phyloP scores from a whole-genome alignment of 2,888 invertebrate genomes.

The Cerceris rybyensis region DNA sequence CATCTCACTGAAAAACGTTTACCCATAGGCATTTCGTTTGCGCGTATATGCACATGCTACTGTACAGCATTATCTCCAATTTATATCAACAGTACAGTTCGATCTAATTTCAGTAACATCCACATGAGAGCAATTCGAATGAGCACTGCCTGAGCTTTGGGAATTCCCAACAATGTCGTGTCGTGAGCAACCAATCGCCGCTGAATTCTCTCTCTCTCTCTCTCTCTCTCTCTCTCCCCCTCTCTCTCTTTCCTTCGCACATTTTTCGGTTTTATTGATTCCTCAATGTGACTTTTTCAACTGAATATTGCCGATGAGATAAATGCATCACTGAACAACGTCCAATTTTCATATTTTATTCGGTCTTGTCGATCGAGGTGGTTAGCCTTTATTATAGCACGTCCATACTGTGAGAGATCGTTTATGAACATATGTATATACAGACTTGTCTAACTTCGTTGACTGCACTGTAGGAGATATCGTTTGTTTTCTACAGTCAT shows the following conservation, averaged over 20 bases:
- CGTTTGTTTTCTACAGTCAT: no score
- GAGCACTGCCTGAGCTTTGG: constrained; percentile 70
- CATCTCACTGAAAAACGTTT: no score
- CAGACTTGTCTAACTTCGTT: no score
- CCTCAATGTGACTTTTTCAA: background rate
- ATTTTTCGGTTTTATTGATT: constrained; percentile 49
- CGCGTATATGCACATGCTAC: constrained; percentile 50
- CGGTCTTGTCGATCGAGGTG: constrained; percentile 69
- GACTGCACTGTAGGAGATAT: no score
- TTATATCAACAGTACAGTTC: constrained; percentile 79
- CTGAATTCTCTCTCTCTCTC: constrained; percentile 23
- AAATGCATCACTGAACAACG: constrained; percentile 67
- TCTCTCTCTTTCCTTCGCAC: constrained; percentile 39
- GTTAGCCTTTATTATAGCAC: constrained; percentile 71
- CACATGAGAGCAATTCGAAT: constrained; percentile 77
- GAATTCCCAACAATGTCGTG: constrained; percentile 66
- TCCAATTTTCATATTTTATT: constrained; percentile 80
- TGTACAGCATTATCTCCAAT: constrained; percentile 76
- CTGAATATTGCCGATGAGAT: constrained; percentile 15
- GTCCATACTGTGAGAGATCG: background rate
- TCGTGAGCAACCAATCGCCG: constrained; percentile 60
- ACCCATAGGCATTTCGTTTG: no score
- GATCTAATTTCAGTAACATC: constrained; percentile 81
- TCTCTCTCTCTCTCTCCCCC: constrained; percentile 41
- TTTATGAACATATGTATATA: background rate